Base-by-base conservation (phyloP, 2,113 vertebrate genomes). In the Pipa parva region DNA sequence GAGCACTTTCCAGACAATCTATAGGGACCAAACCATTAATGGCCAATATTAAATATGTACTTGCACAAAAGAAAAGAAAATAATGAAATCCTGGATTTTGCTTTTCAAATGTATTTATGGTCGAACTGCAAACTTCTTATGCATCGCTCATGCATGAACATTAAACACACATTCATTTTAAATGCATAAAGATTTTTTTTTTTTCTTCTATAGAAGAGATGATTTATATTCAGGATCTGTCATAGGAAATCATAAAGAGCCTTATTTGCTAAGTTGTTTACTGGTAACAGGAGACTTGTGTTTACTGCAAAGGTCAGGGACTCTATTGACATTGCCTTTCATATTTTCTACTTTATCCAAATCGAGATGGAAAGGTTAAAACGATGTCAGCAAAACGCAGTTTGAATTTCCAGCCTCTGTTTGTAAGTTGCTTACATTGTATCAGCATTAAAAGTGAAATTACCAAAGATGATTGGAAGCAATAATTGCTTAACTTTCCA, bases 301-400 rank as follows among this genome's bases (percentile, higher is more conserved):
- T 79, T 79, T 76, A 73, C 39, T 33, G 5, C 71, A 81, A 78
- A 83, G 73, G 74, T 83, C 76, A 75, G 63, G 72, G 64, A 73
- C 61, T 79, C 9, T 54, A 50, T 72, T 18, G 17, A 73, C 56
- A 76, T 27, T 28, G 65, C 21, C 18, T 78, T 75, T 63, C 31
- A 52, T 31, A 26, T 45, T 59, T 73, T 50, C 49, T 33, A 70
- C 39, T 73, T 81, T 80, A 61, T 52, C 65, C 25, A 82, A 78
- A 64, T 75, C 67, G 2, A 59, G 74, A 74, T 71, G 70, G 63
- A 77, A 81, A 76, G 74, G 77, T 26, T 74, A 75, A 76, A n/a
- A 79, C 77, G 77, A 54, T 12, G 3, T 74, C 57, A 63, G 39
- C 15, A 76, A 73, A 74, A 70, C 60, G 42, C 48, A 61, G 66